A percentile compares a stretch with the other conserved stretches of the same genome.
phyloP scores from a whole-genome alignment of 1,140 invertebrate species.

The Pseudomyrmex pallidus region DNA sequence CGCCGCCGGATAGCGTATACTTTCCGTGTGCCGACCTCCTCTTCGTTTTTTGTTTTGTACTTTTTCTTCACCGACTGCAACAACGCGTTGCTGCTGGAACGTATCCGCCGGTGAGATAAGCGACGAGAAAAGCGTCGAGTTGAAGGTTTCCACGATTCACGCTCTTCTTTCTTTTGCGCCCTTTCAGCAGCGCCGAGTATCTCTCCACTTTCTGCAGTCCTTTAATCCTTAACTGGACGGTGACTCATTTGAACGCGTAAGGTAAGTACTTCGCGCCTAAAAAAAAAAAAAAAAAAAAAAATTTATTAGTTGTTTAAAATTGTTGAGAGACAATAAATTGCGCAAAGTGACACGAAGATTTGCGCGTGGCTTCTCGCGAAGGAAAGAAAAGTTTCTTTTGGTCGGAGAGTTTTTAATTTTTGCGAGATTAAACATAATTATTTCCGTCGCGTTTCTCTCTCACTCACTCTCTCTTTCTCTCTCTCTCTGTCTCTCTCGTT shows the following conservation, averaged over 20 bases:
- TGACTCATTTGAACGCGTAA: conserved; percentile 7
- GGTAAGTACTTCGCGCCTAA: neutral
- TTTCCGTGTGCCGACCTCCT: conserved; percentile 5
- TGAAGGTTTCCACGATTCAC: conserved; percentile 40
- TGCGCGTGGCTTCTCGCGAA: neutral
- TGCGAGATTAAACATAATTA: conserved; percentile 57
- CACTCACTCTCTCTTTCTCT: neutral
- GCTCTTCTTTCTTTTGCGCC: conserved; percentile 44
- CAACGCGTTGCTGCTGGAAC: conserved; percentile 22
- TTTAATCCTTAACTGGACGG: conserved; percentile 42
- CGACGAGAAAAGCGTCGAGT: conserved; percentile 50
- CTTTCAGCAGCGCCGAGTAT: conserved; percentile 28
- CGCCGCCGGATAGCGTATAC: conserved; percentile 21
- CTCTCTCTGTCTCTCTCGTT: neutral
- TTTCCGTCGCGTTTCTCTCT: conserved; percentile 31
- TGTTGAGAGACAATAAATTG: neutral
- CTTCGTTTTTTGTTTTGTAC: neutral
- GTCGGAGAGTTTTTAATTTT: conserved; percentile 50
- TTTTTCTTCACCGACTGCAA: neutral
- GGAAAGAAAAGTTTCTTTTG: conserved; percentile 14
- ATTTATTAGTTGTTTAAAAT: neutral
- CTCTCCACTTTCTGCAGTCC: conserved; percentile 22
- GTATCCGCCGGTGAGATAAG: conserved; percentile 57
- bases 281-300: neutral
- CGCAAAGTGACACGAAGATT: neutral